Conservation (phyloP, 2,888 invertebrate genomes). For the Cyclophora punctaria region DNA sequence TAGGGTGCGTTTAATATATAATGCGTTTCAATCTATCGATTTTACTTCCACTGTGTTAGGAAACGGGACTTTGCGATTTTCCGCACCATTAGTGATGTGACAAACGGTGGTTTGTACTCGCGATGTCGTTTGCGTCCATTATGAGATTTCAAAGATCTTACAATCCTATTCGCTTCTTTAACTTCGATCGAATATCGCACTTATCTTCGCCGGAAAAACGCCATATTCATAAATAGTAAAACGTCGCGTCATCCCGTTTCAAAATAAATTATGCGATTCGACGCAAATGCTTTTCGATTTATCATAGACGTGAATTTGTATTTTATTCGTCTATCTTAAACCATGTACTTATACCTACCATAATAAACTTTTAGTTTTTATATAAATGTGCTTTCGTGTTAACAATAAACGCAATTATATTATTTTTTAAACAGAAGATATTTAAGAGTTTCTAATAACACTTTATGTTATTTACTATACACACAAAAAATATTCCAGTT, state of each 20-base stretch:
- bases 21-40: constrained; percentile 50
- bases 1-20: constrained; percentile 31
- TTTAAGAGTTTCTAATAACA: too few relatives aligned
- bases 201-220: constrained; percentile 30
- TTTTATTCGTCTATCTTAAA: too few relatives aligned
- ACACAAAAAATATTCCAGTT: too few relatives aligned
- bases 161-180: constrained; percentile 55
- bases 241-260: constrained; percentile 14
- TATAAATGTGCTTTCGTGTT: too few relatives aligned
- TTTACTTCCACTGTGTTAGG: constrained; percentile 48
- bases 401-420: too few relatives aligned
- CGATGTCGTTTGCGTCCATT: constrained; percentile 64
- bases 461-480: too few relatives aligned
- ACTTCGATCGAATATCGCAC: constrained; percentile 44
- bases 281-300: constrained; percentile 2
- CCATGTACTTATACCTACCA: too few relatives aligned
- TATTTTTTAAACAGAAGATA: too few relatives aligned
- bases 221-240: constrained; percentile 17
- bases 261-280: constrained; percentile 13
- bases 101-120: constrained; percentile 62
- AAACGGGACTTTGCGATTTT: constrained; percentile 61
- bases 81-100: constrained; percentile 64
- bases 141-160: constrained; percentile 59
- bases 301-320: too few relatives aligned
- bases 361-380: too few relatives aligned